Percentiles rank a stretch among this genome's conserved stretches.
Evolutionary conservation across 2,113 vertebrate species (phyloP).

Genomic region (Brachyhypopomus gauderio): DNA sequence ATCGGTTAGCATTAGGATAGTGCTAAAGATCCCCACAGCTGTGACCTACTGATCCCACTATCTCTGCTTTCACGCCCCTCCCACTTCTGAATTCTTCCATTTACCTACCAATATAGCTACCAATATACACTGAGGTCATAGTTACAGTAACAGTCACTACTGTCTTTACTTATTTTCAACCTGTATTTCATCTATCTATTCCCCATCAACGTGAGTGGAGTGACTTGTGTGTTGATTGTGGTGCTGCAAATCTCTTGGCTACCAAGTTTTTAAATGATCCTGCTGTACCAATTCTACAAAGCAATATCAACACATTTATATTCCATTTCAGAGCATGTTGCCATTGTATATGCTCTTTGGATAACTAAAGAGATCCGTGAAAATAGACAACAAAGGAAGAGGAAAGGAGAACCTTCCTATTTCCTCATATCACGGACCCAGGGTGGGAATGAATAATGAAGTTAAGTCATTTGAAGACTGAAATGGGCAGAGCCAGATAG

Average conservation of each 20-base stretch:
- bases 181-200: not conserved
- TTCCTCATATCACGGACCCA: slow-evolving; percentile 4
- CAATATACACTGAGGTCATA: not conserved
- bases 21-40: not conserved
- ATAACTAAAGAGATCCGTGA: slow-evolving; percentile 5
- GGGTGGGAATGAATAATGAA: not conserved
- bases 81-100: too few species aligned
- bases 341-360: not conserved
- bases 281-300: slow-evolving; percentile 6
- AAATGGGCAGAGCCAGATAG: not conserved
- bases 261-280: too few species aligned
- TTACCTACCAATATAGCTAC: not conserved
- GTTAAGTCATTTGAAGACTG: slow-evolving; percentile 11
- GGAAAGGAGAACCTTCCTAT: slow-evolving; percentile 11
- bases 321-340: slow-evolving; percentile 18
- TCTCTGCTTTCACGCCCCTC: too few species aligned
- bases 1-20: not conserved
- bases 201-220: too few species aligned
- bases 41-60: not conserved
- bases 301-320: not conserved
- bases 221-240: too few species aligned
- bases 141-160: not conserved
- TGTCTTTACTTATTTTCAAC: not conserved
- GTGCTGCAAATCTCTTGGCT: too few species aligned
- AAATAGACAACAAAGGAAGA: not conserved